Evolutionary conservation across 1,140 invertebrate genomes (phyloP).

Genomic region (Polyergus mexicanus): DNA sequence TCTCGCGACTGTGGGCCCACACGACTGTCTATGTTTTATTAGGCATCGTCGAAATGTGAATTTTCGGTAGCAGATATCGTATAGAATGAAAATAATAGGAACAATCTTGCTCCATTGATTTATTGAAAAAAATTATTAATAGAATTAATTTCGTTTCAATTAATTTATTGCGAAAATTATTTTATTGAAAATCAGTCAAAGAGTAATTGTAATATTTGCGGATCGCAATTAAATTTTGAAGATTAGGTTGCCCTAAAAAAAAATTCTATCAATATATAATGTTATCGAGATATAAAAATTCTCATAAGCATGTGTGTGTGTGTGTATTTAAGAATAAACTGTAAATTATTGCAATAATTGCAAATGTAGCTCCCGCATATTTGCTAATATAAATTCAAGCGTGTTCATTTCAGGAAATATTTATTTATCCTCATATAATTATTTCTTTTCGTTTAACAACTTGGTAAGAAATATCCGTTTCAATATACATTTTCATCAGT

Average conservation of each 20-base stretch:
- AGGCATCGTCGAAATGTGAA: constrained; percentile 28
- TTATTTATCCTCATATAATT: background rate
- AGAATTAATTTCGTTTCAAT: no score
- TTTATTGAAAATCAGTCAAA: background rate
- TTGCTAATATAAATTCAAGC: background rate
- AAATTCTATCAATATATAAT: background rate
- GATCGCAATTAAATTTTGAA: background rate
- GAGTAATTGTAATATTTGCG: background rate
- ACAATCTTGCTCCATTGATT: background rate
- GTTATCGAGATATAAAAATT: constrained; percentile 6
- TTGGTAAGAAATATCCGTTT: background rate
- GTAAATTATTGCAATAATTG: background rate
- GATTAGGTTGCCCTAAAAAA: background rate
- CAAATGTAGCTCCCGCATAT: background rate
- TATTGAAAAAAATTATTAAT: background rate
- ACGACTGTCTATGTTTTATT: constrained; percentile 14
- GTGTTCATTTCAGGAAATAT: background rate
- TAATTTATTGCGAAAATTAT: background rate
- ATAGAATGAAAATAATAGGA: background rate
- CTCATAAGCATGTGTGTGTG: background rate
- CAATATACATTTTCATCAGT: background rate
- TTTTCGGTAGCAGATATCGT: constrained; percentile 30
- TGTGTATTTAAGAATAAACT: background rate
- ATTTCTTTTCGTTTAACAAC: background rate
- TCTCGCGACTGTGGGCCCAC: background rate